Conservation (phyloP, 1,140 invertebrate genomes). For the Papilio polytes region DNA sequence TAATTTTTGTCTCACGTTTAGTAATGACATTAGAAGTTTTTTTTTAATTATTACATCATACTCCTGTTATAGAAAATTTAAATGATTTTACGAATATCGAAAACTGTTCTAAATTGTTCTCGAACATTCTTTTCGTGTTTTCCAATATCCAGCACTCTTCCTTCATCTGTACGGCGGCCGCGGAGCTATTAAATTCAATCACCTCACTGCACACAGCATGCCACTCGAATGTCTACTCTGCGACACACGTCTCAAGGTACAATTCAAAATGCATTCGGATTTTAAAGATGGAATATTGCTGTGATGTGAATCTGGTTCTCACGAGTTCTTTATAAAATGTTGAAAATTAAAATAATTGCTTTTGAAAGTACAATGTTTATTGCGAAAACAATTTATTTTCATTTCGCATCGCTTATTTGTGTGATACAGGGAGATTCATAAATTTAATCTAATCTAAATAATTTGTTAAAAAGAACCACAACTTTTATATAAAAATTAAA, state of each 20-base stretch:
- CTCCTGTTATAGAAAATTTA: background rate
- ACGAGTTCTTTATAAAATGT: slow-evolving; percentile 1
- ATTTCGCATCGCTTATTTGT: background rate
- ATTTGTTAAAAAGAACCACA: background rate
- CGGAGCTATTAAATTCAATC: slow-evolving; percentile 3
- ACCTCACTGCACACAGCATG: background rate
- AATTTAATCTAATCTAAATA: background rate
- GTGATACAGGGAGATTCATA: background rate
- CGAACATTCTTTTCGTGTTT: background rate
- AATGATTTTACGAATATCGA: background rate
- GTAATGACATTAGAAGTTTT: too few species aligned
- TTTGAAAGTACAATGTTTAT: background rate
- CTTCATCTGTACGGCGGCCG: background rate
- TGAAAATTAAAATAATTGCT: background rate
- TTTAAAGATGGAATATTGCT: slow-evolving; percentile 4
- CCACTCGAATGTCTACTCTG: background rate
- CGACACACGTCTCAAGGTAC: background rate
- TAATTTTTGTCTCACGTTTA: background rate
- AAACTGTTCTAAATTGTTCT: background rate
- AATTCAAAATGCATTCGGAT: background rate
- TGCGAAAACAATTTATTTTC: background rate
- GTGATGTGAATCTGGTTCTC: slow-evolving; percentile 7
- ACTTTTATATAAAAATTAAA: background rate
- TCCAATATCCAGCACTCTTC: slow-evolving; percentile 8
- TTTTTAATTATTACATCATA: background rate